These are phyloP conservation scores for Oreochromis grahami DNA, from an alignment of 2,797 vertebrate species.

Conservation along the genomic window DNA sequence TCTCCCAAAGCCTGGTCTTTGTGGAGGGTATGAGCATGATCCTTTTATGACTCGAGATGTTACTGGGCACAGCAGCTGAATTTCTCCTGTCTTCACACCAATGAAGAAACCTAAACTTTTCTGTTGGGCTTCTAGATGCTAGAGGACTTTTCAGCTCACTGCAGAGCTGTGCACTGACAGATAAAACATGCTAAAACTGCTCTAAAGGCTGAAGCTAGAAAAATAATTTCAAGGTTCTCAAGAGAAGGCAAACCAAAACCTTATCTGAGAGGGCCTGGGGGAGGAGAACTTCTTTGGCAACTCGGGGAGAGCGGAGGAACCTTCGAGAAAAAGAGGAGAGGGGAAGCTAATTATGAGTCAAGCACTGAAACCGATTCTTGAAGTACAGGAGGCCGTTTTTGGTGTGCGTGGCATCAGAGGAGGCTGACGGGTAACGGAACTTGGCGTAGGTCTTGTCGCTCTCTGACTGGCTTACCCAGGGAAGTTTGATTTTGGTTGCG, in stretches of 20 bases:
- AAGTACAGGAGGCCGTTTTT: constrained; percentile 87
- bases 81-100: not conserved
- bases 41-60: not conserved
- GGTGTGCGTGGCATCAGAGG: constrained; percentile 73
- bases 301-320: constrained; percentile 45
- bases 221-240: not conserved
- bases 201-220: not conserved
- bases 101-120: not conserved
- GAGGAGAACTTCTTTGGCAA: constrained; percentile 64
- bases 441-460: constrained; percentile 84
- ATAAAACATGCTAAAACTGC: not conserved
- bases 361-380: constrained; percentile 92
- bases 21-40: not conserved
- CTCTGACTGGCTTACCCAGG: constrained; percentile 82
- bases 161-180: not conserved
- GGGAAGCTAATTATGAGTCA: constrained; percentile 77
- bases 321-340: not conserved
- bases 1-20: not conserved
- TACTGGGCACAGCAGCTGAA: not conserved
- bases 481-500: constrained; percentile 89
- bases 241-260: constrained; percentile 23
- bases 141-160: not conserved
- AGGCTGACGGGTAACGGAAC: constrained; percentile 83
- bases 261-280: constrained; percentile 5
- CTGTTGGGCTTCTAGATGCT: not conserved